These are phyloP conservation scores for Brassicogethes aeneus DNA, from an alignment of 2,888 invertebrate genomes.

Conservation along the genomic window DNA sequence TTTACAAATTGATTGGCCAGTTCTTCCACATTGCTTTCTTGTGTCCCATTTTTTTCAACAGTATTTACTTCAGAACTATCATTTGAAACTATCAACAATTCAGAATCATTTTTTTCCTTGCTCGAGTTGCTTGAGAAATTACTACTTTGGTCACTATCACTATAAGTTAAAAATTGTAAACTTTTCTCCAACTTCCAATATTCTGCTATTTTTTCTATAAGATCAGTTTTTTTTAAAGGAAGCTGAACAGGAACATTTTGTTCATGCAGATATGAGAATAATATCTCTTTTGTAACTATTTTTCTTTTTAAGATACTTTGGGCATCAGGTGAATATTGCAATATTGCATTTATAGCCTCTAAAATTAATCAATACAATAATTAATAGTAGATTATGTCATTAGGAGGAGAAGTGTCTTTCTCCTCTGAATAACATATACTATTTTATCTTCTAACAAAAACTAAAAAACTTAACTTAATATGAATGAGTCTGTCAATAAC, in stretches of 20 bases:
- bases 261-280: slow-evolving; percentile 46
- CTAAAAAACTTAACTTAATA: too few relatives aligned
- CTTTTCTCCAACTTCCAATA: slow-evolving; percentile 43
- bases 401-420: too few relatives aligned
- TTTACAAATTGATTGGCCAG: slow-evolving; percentile 48
- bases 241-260: slow-evolving; percentile 40
- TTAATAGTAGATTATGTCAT: too few relatives aligned
- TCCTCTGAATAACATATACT: too few relatives aligned
- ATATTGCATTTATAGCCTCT: slow-evolving; percentile 47
- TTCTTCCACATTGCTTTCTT: slow-evolving; percentile 23
- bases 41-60: slow-evolving; percentile 1
- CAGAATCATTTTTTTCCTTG: slow-evolving; percentile 5
- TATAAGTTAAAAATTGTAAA: too few relatives aligned
- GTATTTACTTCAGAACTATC: slow-evolving; percentile 4
- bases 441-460: too few relatives aligned
- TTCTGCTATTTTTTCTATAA: slow-evolving; percentile 41
- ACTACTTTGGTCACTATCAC: too few relatives aligned
- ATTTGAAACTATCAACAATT: slow-evolving; percentile 1
- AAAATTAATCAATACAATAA: slow-evolving; percentile 23
- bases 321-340: slow-evolving; percentile 42
- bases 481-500: too few relatives aligned
- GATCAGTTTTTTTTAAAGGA: slow-evolving; percentile 44
- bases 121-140: too few relatives aligned
- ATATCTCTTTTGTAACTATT: slow-evolving; percentile 44
- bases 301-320: slow-evolving; percentile 44